phyloP scores from a whole-genome alignment of 1,140 invertebrate genomes.

The Euglossa dilemma region DNA sequence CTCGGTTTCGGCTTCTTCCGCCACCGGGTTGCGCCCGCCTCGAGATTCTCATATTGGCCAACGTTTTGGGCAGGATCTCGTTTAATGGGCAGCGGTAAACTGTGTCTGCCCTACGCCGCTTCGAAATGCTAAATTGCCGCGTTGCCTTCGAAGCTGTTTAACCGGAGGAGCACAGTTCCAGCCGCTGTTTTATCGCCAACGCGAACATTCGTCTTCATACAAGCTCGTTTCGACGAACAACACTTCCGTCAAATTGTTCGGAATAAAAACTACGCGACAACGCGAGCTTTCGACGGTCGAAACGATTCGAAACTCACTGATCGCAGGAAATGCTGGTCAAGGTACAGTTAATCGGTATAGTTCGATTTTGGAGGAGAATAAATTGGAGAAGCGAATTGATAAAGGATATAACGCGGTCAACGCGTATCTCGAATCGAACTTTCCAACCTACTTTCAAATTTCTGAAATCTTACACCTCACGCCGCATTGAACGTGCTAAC shows the following conservation, averaged over 20 bases:
- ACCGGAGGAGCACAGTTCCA: neutral
- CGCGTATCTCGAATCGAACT: neutral
- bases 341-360: too few species aligned
- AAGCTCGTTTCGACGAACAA: neutral
- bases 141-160: neutral
- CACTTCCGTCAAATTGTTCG: neutral
- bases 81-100: constrained; percentile 4
- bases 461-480: neutral
- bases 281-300: too few species aligned
- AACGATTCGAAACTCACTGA: too few species aligned
- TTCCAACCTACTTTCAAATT: neutral
- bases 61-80: neutral
- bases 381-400: neutral
- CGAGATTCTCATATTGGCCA: constrained; percentile 3
- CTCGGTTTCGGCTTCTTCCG: neutral
- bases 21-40: neutral
- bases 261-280: neutral
- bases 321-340: too few species aligned
- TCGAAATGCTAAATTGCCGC: neutral
- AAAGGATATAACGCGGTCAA: neutral
- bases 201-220: neutral
- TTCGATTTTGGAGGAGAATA: neutral
- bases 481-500: neutral
- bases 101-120: neutral
- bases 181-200: neutral